Evolutionary conservation across 2,113 vertebrate species (phyloP).

Genomic region (Meriones unguiculatus): DNA sequence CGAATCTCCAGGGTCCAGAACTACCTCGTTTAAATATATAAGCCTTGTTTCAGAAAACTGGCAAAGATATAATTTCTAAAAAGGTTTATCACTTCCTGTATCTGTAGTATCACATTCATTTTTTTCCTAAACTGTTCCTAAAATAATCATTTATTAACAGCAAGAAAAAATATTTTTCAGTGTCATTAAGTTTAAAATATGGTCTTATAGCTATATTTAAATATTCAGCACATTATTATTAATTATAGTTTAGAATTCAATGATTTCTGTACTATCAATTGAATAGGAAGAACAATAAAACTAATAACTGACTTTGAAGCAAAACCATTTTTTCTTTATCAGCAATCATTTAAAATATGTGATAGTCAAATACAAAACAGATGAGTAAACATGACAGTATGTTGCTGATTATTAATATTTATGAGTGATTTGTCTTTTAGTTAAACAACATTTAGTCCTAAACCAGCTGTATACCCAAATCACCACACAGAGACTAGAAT

Average conservation of each 20-base stretch:
- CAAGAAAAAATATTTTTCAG: background rate
- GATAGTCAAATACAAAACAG: background rate
- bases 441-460: too few relatives aligned
- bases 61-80: background rate
- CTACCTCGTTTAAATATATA: background rate
- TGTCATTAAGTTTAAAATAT: background rate
- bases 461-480: too few relatives aligned
- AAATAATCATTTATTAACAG: constrained; percentile 3
- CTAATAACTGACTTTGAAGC: constrained; percentile 26
- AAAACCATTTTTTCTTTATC: background rate
- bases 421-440: too few relatives aligned
- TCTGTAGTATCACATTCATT: background rate
- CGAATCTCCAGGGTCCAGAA: rapidly evolving
- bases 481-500: too few relatives aligned
- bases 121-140: background rate
- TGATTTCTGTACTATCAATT: background rate
- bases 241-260: background rate
- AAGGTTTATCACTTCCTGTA: background rate
- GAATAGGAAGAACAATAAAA: background rate
- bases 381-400: background rate
- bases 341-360: constrained; percentile 11
- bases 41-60: background rate
- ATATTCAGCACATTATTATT: background rate
- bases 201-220: background rate
- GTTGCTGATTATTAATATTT: too few relatives aligned